Percentiles rank a stretch among this genome's conserved stretches.
These are phyloP conservation scores for Therioaphis trifolii DNA, from an alignment of 2,888 invertebrate species.

Conservation along the genomic window DNA sequence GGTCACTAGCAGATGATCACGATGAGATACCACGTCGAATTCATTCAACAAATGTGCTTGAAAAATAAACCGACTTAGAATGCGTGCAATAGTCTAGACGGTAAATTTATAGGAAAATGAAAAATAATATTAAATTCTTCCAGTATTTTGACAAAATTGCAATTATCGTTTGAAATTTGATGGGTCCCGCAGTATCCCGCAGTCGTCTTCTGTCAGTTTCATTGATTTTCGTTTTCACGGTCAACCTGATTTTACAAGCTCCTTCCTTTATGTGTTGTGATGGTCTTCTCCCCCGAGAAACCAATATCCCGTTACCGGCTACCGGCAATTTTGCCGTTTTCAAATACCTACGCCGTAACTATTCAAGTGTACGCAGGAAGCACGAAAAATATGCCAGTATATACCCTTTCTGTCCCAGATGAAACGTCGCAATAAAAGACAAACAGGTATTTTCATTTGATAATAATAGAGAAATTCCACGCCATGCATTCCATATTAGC, in stretches of 20 bases:
- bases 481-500: neutral
- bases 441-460: conserved; percentile 8
- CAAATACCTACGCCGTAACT: conserved; percentile 7
- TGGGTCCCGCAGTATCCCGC: neutral
- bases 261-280: neutral
- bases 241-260: neutral
- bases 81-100: neutral
- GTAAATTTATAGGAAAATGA: neutral
- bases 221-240: conserved; percentile 17
- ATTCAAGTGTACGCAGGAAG: neutral
- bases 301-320: conserved; percentile 30
- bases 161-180: neutral
- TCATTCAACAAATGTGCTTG: too few species aligned
- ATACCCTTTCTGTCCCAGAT: neutral
- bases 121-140: neutral
- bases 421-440: conserved; percentile 27
- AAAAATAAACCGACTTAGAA: neutral
- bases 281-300: neutral
- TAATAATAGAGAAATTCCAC: conserved; percentile 47
- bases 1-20: too few species aligned
- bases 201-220: neutral
- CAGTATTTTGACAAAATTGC: neutral
- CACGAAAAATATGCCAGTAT: conserved; percentile 26
- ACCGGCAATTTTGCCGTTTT: conserved; percentile 1
- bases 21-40: too few species aligned